Conservation (phyloP, 2,797 vertebrate genomes). For the Chelonia mydas region DNA sequence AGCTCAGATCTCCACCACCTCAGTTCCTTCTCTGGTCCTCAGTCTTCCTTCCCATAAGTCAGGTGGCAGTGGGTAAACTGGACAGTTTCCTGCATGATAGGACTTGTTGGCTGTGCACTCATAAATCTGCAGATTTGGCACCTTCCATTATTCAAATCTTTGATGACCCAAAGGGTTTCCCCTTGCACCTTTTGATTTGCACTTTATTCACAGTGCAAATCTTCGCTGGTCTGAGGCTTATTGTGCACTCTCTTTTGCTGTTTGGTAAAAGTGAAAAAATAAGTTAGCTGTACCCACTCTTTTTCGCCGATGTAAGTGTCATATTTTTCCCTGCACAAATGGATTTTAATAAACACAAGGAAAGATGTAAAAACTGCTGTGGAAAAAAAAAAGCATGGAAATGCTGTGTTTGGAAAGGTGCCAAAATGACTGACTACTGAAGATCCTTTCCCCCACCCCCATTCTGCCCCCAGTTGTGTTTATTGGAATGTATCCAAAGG, state of each 20-base stretch:
- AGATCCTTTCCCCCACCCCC: not conserved
- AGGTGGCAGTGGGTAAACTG: not conserved
- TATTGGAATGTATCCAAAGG: not conserved
- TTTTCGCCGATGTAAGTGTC: not conserved
- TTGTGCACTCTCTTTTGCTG: not conserved
- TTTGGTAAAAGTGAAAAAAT: not conserved
- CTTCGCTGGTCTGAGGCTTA: not conserved
- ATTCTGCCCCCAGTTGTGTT: not conserved
- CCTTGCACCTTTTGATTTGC: not conserved
- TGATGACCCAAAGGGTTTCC: not conserved
- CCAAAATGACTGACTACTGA: not conserved
- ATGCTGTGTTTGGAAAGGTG: no score
- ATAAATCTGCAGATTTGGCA: not conserved
- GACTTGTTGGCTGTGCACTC: not conserved
- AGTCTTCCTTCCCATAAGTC: not conserved
- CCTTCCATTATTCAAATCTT: not conserved
- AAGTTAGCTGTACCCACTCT: not conserved
- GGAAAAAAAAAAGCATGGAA: no score
- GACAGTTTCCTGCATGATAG: not conserved
- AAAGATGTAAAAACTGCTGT: not conserved
- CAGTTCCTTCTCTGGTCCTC: not conserved
- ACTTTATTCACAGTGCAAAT: not conserved
- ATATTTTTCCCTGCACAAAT: not conserved
- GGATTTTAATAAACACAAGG: not conserved
- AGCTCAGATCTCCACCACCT: not conserved